Conservation (phyloP, 1,140 invertebrate genomes). For the Camponotus pennsylvanicus region DNA sequence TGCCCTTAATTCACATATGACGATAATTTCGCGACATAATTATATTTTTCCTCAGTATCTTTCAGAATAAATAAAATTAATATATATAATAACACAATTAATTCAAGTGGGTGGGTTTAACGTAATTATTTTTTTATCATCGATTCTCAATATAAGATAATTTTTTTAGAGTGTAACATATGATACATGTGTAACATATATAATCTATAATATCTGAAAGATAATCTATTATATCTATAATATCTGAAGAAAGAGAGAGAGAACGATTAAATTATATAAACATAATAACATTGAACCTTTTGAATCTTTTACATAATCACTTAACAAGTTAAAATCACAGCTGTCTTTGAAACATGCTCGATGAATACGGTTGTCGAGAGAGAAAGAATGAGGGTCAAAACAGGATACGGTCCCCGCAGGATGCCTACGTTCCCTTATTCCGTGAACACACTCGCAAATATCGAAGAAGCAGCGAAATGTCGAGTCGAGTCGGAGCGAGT, state of each 20-base stretch:
- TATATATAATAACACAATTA: not conserved
- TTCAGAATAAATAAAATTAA: not conserved
- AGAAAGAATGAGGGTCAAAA: slow-evolving; percentile 41
- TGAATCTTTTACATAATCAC: not conserved
- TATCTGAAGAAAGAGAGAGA: not conserved
- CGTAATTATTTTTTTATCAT: not conserved
- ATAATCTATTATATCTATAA: not conserved
- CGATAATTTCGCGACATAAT: not conserved
- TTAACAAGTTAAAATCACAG: slow-evolving; percentile 18
- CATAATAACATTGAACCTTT: not conserved
- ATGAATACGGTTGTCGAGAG: no score
- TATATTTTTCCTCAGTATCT: not conserved
- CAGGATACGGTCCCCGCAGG: slow-evolving; percentile 52
- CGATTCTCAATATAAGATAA: not conserved
- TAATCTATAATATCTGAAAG: not conserved
- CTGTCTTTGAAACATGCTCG: slow-evolving; percentile 12
- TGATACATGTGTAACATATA: no score
- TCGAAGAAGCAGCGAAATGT: slow-evolving; percentile 72
- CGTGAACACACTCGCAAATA: slow-evolving; percentile 53
- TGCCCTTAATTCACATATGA: not conserved
- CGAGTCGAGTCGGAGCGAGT: slow-evolving; percentile 71
- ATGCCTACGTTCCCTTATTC: slow-evolving; percentile 22
- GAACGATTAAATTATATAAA: not conserved
- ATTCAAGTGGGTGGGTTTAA: not conserved
- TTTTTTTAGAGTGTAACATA: not conserved